Percentiles rank a stretch among this genome's conserved stretches.
Evolutionary conservation across 2,113 vertebrate genomes (phyloP).

Genomic region (Misgurnus mizolepis): DNA sequence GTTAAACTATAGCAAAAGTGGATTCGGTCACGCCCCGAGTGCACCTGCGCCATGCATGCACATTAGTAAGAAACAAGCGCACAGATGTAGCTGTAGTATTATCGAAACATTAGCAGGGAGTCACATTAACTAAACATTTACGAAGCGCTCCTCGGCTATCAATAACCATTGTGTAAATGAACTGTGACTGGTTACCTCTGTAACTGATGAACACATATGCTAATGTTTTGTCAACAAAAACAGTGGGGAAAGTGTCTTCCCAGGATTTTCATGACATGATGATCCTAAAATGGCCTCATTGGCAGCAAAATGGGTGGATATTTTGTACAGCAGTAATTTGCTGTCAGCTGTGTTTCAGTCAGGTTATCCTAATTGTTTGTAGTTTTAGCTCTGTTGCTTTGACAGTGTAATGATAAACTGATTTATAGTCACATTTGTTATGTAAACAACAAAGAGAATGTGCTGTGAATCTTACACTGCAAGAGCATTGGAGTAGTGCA

Average conservation of each 20-base stretch:
- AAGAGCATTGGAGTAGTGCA: too few species aligned
- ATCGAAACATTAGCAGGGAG: neutral
- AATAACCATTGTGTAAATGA: neutral
- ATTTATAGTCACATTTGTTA: too few species aligned
- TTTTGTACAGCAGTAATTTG: neutral
- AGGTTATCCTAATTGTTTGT: too few species aligned
- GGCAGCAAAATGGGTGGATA: neutral
- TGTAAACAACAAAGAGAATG: too few species aligned
- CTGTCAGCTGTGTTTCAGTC: neutral
- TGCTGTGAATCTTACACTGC: too few species aligned
- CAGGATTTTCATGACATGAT: too few species aligned
- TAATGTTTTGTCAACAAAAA: neutral
- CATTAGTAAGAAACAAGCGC: neutral
- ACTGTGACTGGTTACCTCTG: conserved; percentile 12
- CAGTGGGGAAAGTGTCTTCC: neutral
- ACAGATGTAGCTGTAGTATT: neutral
- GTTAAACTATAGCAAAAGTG: too few species aligned
- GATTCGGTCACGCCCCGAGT: too few species aligned
- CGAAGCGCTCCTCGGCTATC: neutral
- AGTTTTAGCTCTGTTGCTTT: too few species aligned
- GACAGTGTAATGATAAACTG: too few species aligned
- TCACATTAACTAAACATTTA: conserved; percentile 8
- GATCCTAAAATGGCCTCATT: neutral
- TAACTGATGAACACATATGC: neutral
- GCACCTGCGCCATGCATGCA: neutral